Base-by-base conservation (phyloP, 2,888 invertebrate species). In the Cremastinae sp. region DNA sequence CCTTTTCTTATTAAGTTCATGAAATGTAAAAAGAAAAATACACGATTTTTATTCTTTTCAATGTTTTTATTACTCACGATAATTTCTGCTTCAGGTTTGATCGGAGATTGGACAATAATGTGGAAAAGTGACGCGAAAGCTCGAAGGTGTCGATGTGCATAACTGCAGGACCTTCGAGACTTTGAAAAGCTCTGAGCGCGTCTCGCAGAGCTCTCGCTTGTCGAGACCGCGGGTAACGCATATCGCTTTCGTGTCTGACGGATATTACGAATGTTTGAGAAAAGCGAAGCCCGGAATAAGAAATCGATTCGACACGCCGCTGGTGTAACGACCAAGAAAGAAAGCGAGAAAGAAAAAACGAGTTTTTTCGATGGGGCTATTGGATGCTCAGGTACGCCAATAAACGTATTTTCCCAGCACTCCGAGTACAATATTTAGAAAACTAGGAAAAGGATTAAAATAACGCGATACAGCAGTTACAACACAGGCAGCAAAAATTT, bases 161-260 rank as follows among this genome's bases (percentile, higher is more conserved):
- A 74, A 45, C 61, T 59, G 64, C 36, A 53, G 75, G 53, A 64
- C 74, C 61, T 72, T 58, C 74, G 76, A 53, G 78, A 78, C 82
- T 71, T 53, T 62, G 75, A 75, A 76, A 75, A 78, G 62, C 74
- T 64, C 53, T 49, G 59, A 28, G 62, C 58, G 47, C 47, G 47
- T 41, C 56, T 14, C 10, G 28, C 22, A 36, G 59, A 62, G 43
- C 68, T 72, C 61, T 72, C 61, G 20, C 47, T 38, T 16, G 38
- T 43, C 20, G 18, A 45, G 14, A 28, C 12, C 43, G 65, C 64
- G 74, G 79, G 78, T 74, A 82, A 80, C 79, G 45, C 58, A 78
- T 80, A 69, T 75, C 70, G 75, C 61, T 82, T 84, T 85, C 86
- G 86, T 86, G 86, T 79, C 82, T 82, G 79, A 79, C 79, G 81